Base-by-base conservation (phyloP, 2,113 vertebrate species). In the Ascaphus truei region DNA sequence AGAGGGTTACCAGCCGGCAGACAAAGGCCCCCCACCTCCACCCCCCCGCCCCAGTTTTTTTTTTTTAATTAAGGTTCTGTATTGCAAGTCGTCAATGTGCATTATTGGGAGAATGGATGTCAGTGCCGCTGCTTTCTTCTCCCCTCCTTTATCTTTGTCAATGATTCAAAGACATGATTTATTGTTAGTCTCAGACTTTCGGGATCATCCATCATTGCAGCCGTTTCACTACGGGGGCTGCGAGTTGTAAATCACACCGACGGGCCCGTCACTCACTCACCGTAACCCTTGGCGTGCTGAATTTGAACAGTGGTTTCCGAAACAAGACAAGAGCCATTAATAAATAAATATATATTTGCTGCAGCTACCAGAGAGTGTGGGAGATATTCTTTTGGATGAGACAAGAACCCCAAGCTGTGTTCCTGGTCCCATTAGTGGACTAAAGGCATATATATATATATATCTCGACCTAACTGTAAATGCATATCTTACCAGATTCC, bases 161-260 rank as follows among this genome's bases (percentile, higher is more conserved):
- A 96, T 96, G 95, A 95, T 96, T 96, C 95, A 96, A 95, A 98
- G 95, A 98, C 97, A 98, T 99, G 97, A 99, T 98, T 99, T 98
- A 99, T 98, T 96, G 95, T 94, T 93, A 85, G 90, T 95, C 94
- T 95, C 94, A 91, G 94, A 96, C 96, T 98, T 95, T 93, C 94
- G 92, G 94, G 93, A 92, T 98, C 95, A 98, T 98, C 96, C 96
- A 98, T 99, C 97, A 98, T 92, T n/a, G 91, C 81, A 82, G 89
- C 71, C 91, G 93, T 94, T 95, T 94, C 90, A 95, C 94, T 92
- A 92, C 93, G 88, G 94, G n/a, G 92, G 92, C 94, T 92, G 91
- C 87, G 84, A 90, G 92, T 95, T 98, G 96, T 99, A 98, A 98
- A 99, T 98, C 95, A 99, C 95, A 93, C 92, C 89, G 93, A 98